Evolutionary conservation across 2,888 invertebrate species (phyloP).

Genomic region (Eupithecia pulchellata): DNA sequence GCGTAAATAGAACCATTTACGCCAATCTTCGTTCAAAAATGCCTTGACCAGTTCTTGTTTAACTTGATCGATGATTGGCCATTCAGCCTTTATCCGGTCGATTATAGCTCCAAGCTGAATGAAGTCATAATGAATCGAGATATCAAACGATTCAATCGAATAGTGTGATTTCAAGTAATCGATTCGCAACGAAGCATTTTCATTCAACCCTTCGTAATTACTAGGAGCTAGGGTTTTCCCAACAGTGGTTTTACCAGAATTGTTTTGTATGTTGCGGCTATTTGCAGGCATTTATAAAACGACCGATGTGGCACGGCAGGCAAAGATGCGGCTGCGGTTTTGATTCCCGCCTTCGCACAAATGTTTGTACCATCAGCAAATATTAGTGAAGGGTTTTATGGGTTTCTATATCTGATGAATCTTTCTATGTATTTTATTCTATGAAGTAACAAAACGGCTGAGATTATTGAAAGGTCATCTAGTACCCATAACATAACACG

Average conservation of each 20-base stretch:
- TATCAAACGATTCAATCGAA: conserved; percentile 33
- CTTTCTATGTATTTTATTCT: too few species aligned
- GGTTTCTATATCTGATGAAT: too few species aligned
- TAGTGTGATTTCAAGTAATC: conserved; percentile 35
- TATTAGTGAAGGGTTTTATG: too few species aligned
- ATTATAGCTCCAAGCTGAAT: conserved; percentile 41
- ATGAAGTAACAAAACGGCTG: too few species aligned
- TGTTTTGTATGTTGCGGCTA: neutral
- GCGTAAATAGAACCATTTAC: too few species aligned
- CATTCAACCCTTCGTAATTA: conserved; percentile 6
- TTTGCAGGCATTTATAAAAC: neutral
- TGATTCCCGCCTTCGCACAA: too few species aligned
- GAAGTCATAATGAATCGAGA: conserved; percentile 40
- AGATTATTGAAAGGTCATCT: too few species aligned
- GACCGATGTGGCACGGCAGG: too few species aligned
- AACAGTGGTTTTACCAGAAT: neutral
- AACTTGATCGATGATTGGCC: neutral
- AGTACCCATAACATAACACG: too few species aligned
- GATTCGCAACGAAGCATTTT: conserved; percentile 22
- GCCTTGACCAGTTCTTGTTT: neutral
- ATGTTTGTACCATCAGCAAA: too few species aligned
- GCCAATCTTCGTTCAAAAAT: neutral
- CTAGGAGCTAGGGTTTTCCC: neutral
- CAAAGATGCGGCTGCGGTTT: too few species aligned
- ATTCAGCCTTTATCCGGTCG: conserved; percentile 11